Base-by-base conservation (phyloP, 2,888 invertebrate genomes). In the Oxytorus armatus region DNA sequence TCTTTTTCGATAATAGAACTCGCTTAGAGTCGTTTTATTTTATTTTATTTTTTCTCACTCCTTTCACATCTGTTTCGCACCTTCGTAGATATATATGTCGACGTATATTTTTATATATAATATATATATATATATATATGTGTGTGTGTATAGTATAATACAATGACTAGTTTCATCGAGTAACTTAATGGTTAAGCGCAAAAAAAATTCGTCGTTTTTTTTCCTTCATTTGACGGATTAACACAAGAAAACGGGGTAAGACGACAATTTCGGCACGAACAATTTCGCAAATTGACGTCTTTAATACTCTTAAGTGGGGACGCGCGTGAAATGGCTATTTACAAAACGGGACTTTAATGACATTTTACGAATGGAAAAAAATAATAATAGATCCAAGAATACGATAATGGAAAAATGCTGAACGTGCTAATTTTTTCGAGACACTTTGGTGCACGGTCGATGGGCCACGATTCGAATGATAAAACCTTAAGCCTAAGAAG, bases 391-490 rank as follows among this genome's bases (percentile, higher is more conserved):
- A 59, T 10, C 11, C 10, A n/a, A 29, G 1, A 33, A 16, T n/a
- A 29, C 39, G 25, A 44, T 21, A 25, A 8, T 2, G 25, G 47
- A 25, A 29, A 77, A 51, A 74, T 49, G 29, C 57, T 33, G 55
- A 77, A 76, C 63, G 74, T 79, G 77, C 77, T 79, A 74, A 73
- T 70, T 77, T 77, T 80, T 79, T 79, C 82, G 73, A 73, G 55
- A 88, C 87, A 89, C 89, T 89, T 89, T 86, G 87, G 87, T 87
- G 87, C 88, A 85, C 85, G 81, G 72, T 65, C 47, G 47, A 49
- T 29, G 39, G 49, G 23, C 39, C 65, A 72, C 57, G 73, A 77
- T 33, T 73, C 68, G 72, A 77, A 63, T 70, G 49, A 74, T 63
- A 29, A 72, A 80, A 51, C 49, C 61, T 76, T 79, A 79, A 79